Percentiles rank a stretch among this genome's conserved stretches.
phyloP scores from a whole-genome alignment of 2,113 vertebrate genomes.

The Plestiodon gilberti region DNA sequence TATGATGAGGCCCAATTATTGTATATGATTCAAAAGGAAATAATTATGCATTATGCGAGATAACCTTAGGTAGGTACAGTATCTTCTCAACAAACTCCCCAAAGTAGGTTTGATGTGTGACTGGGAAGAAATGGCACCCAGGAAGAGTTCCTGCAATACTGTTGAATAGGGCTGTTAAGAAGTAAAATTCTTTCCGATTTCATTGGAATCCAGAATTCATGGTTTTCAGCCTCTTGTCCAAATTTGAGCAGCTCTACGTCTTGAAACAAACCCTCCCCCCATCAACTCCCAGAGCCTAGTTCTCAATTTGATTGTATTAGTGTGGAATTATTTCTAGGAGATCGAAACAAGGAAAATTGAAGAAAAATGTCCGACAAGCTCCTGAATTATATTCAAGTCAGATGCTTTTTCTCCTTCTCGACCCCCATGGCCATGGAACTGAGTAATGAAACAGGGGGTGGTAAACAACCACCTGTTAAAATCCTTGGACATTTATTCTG shows the following conservation, averaged over 20 bases:
- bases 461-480: background rate
- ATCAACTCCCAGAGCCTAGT: background rate
- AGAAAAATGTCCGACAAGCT: fast-evolving
- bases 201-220: background rate
- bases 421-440: background rate
- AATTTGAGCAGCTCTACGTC: background rate
- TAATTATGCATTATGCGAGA: slow-evolving; percentile 43
- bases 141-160: background rate
- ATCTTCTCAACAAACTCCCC: slow-evolving; percentile 22
- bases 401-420: fast-evolving
- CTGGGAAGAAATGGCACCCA: background rate
- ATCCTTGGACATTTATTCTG: background rate
- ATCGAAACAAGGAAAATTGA: background rate
- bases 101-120: background rate
- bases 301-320: background rate
- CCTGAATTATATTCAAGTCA: background rate
- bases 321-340: background rate
- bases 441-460: fast-evolving
- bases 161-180: background rate
- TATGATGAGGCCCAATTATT: slow-evolving; percentile 7
- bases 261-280: background rate
- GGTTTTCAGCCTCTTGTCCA: background rate
- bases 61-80: background rate
- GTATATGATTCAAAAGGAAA: slow-evolving; percentile 34
- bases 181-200: background rate